Base-by-base conservation (phyloP, 1,140 invertebrate genomes). In the Halictus rubicundus region DNA sequence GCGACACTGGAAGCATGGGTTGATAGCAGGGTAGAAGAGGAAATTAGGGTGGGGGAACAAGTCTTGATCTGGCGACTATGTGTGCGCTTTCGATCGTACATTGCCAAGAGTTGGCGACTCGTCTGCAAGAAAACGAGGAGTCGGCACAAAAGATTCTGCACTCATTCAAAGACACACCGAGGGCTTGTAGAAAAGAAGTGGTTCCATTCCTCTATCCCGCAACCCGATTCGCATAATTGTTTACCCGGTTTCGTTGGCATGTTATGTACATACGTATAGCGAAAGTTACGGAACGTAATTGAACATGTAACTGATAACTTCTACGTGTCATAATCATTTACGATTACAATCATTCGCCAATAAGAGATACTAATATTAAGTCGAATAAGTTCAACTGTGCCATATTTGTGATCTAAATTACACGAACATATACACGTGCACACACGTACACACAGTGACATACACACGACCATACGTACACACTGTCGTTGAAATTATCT, bases 351-450 rank as follows among this genome's bases (percentile, higher is more conserved):
- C 39, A 66, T 46, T 66, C 39, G 39, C 64, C 64, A 66, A 46
- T 66, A 66, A 66, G 63, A 42, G 9, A 9, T 65, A 65, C 63
- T 42, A n/a, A 65, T 65, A 21, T 27, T 61, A 61, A 57, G 54
- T 57, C 54, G 54, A 21, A 66, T 66, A 66, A 42, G 64, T 66
- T 23, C n/a, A 66, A 42, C 64, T 66, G 64, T 66, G 39, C 64
- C n/a, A 66, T 66, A 66, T 49, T 46, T 66, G 37, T 66, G 39
- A 66, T 66, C 23, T 19, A 39, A 42, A 65, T 12, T 65, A 49
- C 9, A 66, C 64, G 10, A 12, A n/a, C n/a, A 23, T 2, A 54
- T 7, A 57, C 21, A 57, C 54, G n/a, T 7, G 8, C 6, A 9
- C 0, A 57, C 4, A 54, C 3, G n/a, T 7, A 54, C 52, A 54